Conservation (phyloP, 2,797 vertebrate genomes). For the Melanotaenia pygmaea region DNA sequence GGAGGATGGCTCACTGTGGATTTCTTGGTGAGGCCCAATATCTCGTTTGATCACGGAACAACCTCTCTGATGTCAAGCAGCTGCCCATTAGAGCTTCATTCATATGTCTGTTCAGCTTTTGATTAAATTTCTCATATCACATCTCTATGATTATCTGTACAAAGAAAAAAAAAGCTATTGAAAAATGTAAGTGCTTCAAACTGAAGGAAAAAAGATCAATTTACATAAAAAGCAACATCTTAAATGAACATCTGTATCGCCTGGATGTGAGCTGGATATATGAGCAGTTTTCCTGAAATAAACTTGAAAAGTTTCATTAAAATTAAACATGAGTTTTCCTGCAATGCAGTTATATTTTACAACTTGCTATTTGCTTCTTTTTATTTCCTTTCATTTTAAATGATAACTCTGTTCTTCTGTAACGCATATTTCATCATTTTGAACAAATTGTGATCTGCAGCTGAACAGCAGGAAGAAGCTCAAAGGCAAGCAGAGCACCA, state of each 20-base stretch:
- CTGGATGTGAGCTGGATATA: neutral
- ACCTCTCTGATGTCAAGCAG: slow-evolving; percentile 48
- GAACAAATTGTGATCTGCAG: slow-evolving; percentile 30
- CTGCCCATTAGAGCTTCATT: slow-evolving; percentile 46
- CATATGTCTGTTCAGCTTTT: slow-evolving; percentile 22
- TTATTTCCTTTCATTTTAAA: slow-evolving; percentile 28
- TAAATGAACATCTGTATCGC: slow-evolving; percentile 1
- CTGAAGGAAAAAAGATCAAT: neutral
- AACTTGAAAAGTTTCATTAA: slow-evolving; percentile 9
- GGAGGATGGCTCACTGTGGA: slow-evolving; percentile 39
- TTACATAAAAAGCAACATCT: neutral
- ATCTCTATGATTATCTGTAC: neutral
- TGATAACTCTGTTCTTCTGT: slow-evolving; percentile 20
- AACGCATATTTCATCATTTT: slow-evolving; percentile 35
- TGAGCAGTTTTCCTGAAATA: neutral
- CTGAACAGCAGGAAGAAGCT: slow-evolving; percentile 37
- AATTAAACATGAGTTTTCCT: neutral
- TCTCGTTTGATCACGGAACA: slow-evolving; percentile 20
- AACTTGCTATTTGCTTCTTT: slow-evolving; percentile 1
- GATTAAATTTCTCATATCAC: slow-evolving; percentile 48
- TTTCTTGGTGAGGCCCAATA: slow-evolving; percentile 33
- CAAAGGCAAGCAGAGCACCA: slow-evolving; percentile 19
- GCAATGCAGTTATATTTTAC: neutral
- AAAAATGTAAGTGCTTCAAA: slow-evolving; percentile 5
- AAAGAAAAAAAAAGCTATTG: neutral